Conservation (phyloP, 2,113 vertebrate genomes). For the Stictonetta naevosa region DNA sequence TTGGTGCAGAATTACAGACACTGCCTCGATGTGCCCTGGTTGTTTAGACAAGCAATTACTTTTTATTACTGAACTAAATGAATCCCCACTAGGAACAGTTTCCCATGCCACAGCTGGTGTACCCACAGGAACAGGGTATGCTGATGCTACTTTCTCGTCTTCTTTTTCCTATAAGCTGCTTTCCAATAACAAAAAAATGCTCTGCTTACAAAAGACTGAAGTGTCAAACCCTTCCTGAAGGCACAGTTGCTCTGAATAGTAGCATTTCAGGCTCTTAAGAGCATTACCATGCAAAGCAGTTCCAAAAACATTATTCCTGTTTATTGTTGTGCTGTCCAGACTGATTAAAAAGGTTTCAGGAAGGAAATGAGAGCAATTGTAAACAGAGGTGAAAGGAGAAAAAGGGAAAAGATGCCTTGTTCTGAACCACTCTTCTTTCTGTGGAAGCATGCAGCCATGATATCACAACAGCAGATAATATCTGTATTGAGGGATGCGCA, state of each 20-base stretch:
- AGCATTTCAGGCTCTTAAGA: not conserved
- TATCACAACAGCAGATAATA: not conserved
- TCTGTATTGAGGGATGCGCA: not conserved
- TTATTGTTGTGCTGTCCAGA: not conserved
- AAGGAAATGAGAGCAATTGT: not conserved
- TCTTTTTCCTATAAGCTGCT: not conserved
- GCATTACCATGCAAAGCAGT: not conserved
- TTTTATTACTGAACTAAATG: not conserved
- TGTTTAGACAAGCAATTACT: not conserved
- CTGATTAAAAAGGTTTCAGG: not conserved
- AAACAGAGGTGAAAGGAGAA: not conserved
- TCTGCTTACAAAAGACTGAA: not conserved
- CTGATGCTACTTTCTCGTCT: not conserved
- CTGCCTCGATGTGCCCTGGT: not conserved
- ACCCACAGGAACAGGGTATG: not conserved
- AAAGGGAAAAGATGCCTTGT: not conserved
- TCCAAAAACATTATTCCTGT: not conserved
- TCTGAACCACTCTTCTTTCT: not conserved
- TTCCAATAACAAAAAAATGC: not conserved
- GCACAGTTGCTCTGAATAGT: fast-evolving
- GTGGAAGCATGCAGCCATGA: not conserved
- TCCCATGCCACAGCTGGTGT: fast-evolving
- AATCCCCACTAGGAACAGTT: not conserved
- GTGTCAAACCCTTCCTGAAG: not conserved
- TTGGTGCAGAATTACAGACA: not conserved